Evolutionary conservation across 2,113 vertebrate species (phyloP).

Genomic region (Tragelaphus scriptus): DNA sequence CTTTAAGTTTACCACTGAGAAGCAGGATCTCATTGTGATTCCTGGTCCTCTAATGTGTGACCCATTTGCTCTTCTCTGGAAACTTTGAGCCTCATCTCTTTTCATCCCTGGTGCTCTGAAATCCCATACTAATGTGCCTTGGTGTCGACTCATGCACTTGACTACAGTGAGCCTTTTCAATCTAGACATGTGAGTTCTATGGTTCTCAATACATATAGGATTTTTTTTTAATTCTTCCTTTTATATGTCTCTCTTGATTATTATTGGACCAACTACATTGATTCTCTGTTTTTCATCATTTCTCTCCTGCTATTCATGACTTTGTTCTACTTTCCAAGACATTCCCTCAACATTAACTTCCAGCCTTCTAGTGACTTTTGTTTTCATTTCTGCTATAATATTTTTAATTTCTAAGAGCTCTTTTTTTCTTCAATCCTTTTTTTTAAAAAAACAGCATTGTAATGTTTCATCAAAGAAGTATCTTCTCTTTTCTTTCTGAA

Average conservation of each 20-base stretch:
- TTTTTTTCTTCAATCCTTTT: not conserved
- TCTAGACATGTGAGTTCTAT: not conserved
- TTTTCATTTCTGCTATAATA: not conserved
- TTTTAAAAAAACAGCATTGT: not conserved
- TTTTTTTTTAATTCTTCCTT: not conserved
- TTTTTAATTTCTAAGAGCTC: conserved; percentile 4
- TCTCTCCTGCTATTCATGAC: not conserved
- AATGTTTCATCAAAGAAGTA: not conserved
- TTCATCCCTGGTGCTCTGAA: not conserved
- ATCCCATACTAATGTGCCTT: not conserved
- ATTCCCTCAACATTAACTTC: not conserved
- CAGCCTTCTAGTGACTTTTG: not conserved
- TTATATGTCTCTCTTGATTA: not conserved
- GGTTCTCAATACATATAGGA: not conserved
- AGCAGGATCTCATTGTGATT: not conserved
- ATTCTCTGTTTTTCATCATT: not conserved
- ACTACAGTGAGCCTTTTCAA: not conserved
- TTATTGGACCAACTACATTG: not conserved
- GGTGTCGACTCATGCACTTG: not conserved
- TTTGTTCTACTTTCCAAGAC: not conserved
- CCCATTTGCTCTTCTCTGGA: not conserved
- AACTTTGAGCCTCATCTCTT: not conserved
- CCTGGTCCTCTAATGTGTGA: not conserved
- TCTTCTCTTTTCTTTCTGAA: not conserved
- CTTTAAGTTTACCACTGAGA: not conserved